Base-by-base conservation (phyloP, 2,888 invertebrate genomes). In the Macrophya alboannulata region DNA sequence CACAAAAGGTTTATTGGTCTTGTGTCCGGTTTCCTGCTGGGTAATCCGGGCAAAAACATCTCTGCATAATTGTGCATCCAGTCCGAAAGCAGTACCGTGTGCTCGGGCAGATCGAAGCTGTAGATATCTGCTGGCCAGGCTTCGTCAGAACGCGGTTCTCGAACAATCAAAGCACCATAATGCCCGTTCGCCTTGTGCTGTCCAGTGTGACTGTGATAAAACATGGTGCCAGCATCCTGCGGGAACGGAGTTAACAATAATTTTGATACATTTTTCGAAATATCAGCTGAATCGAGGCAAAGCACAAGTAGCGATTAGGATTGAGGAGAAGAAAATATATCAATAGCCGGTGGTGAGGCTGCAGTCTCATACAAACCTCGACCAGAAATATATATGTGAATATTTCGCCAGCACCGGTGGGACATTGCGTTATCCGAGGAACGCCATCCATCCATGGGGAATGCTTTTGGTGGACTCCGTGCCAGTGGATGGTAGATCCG, bases 71-170 rank as follows among this genome's bases (percentile, higher is more conserved):
- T 48, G 74, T 88, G 87, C 62, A 94, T 86, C 94, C 94, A 94
- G 88, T 94, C 94, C 59, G 92, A 92, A 77, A 94, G 89, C 21
- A 94, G 86, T 1, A 94, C 89, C 37, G 92, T 91, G 88, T 94
- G 94, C 76, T 93, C 93, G 2, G 93, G 92, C 43, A 94, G 90
- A 88, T 94, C 94, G 59, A 90, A 88, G 88, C 94, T 94, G 89
- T 94, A 94, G 10, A 91, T 87, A 21, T 45, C 62, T 31, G 90
- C 90, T 5, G 86, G 59, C 68, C 88, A 88, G 2, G 89, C 88
- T 45, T 92, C 89, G 31, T 89, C 88, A 59, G 89, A 88, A 31
- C 84, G 84, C 4, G 90, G 89, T 72, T 89, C 88, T 8, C 93
- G 89, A 25, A 93, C 90, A 48, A 93, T 88, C 62, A 94, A 86